Percentiles rank a stretch among this genome's conserved stretches.
phyloP scores from a whole-genome alignment of 35 echinoderm and acorn worm genomes.

The Apostichopus parvimensis region DNA sequence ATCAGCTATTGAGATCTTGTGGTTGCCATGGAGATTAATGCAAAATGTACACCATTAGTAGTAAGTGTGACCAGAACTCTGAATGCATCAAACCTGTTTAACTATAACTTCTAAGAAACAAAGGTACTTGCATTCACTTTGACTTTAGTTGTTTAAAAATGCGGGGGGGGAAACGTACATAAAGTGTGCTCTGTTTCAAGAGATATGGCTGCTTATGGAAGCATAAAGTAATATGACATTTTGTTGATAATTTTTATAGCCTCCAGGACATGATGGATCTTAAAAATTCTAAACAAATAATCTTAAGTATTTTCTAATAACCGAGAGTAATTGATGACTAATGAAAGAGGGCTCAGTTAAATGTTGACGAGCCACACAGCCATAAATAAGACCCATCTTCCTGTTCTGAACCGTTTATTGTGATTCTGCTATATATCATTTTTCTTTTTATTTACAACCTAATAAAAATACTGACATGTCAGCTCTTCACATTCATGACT shows the following conservation, averaged over 20 bases:
- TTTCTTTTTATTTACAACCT: too few species aligned
- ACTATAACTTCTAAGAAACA: too few species aligned
- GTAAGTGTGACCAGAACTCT: not conserved
- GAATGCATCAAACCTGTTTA: too few species aligned
- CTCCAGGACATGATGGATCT: not conserved
- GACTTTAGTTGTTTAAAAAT: not conserved
- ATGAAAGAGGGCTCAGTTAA: not conserved
- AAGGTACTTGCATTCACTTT: not conserved
- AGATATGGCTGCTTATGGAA: too few species aligned
- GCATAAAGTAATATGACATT: not conserved
- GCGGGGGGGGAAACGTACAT: too few species aligned
- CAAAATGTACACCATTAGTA: not conserved
- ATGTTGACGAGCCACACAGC: not conserved
- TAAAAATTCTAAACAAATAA: not conserved
- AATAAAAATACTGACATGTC: too few species aligned
- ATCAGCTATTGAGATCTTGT: not conserved
- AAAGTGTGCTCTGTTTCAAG: too few species aligned
- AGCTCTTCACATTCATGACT: too few species aligned
- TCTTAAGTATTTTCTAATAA: not conserved
- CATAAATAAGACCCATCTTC: not conserved
- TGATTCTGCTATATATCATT: too few species aligned
- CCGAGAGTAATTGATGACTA: not conserved
- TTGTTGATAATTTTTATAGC: too few species aligned
- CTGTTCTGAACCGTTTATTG: too few species aligned
- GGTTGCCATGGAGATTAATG: not conserved